Evolutionary conservation across 35 echinoderm and acorn worm genomes (phyloP).

Genomic region (Patiria miniata): DNA sequence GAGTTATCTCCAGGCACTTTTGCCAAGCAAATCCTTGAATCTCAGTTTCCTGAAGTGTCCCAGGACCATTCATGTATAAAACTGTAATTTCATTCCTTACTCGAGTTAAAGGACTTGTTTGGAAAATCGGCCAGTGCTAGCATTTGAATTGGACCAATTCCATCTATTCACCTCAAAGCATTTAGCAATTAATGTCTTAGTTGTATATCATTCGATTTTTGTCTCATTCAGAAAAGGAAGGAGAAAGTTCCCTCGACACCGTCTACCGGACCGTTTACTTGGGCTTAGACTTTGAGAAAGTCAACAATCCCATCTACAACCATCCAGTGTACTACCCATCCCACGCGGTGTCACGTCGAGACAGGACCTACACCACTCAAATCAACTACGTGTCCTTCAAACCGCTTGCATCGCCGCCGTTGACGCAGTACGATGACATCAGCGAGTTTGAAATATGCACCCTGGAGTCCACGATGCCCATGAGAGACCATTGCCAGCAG

Average conservation of each 20-base stretch:
- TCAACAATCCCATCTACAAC: conserved; percentile 70
- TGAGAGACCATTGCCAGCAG: conserved; percentile 25
- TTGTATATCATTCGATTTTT: neutral
- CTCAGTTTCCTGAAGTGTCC: no score
- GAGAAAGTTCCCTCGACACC: neutral
- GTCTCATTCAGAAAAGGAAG: neutral
- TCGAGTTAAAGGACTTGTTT: no score
- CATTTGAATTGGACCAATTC: no score
- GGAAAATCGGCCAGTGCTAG: no score
- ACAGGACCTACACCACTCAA: conserved; percentile 55
- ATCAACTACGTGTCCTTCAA: conserved; percentile 72
- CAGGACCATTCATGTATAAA: no score
- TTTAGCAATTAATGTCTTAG: no score
- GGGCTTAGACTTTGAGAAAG: neutral
- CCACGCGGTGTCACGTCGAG: conserved; percentile 33
- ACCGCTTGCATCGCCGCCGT: conserved; percentile 35
- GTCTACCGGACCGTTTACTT: neutral
- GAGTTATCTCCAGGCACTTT: no score
- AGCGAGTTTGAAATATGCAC: conserved; percentile 41
- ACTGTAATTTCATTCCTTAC: no score
- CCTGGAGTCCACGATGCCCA: conserved; percentile 13
- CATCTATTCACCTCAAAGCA: no score
- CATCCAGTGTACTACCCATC: conserved; percentile 49
- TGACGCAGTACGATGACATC: conserved; percentile 54
- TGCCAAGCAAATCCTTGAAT: no score